Conservation (phyloP, 2,888 invertebrate genomes). For the Rhopalosiphum nymphaeae region DNA sequence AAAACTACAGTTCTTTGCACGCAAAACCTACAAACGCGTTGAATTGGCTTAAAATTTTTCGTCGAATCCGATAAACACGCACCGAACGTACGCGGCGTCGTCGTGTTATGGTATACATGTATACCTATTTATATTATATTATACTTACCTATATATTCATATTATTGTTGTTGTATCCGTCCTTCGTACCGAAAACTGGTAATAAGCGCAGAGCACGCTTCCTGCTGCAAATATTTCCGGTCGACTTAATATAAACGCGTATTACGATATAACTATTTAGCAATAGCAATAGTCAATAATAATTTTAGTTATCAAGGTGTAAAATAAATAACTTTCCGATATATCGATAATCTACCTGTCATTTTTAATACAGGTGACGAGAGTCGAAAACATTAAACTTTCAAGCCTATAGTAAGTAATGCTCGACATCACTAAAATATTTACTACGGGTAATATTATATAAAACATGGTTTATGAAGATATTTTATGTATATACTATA, state of each 20-base stretch:
- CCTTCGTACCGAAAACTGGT: background rate
- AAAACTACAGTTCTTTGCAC: background rate
- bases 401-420: background rate
- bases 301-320: background rate
- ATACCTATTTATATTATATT: background rate
- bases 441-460: background rate
- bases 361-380: background rate
- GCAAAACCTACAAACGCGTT: background rate
- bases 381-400: background rate
- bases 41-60: background rate
- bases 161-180: background rate
- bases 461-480: background rate
- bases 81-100: background rate
- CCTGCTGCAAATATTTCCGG: slow-evolving; percentile 9
- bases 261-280: background rate
- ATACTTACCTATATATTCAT: background rate
- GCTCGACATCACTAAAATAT: background rate
- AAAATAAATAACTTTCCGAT: background rate
- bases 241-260: background rate
- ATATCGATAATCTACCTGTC: background rate
- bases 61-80: background rate
- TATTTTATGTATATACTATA: background rate
- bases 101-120: background rate
- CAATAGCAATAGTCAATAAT: background rate
- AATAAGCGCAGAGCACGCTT: slow-evolving; percentile 2